Evolutionary conservation across 2,888 invertebrate species (phyloP), one percentile per base, ranked within the genome.

Genomic region (Mimumesa dahlbomi): DNA sequence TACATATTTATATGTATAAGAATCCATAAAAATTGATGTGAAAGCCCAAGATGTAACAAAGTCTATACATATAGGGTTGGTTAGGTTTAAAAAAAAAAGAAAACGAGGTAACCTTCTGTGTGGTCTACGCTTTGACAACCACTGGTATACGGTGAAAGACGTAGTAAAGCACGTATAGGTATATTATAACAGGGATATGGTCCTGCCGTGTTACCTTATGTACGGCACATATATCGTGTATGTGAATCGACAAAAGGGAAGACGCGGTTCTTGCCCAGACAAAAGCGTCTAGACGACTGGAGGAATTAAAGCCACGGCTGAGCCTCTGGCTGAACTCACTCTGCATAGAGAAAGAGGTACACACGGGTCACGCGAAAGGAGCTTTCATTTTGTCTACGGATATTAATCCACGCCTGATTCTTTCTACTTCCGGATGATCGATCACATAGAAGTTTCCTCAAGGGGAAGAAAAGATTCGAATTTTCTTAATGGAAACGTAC

Each of bases 231-330:
- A 21, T 36, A 36, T 61, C 42, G 61, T 18, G 52, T 36, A 48
- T 22, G 68, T 22, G 68, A 48, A 62, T 57, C 68, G 70, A 68
- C 69, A 56, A 71, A 71, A 29, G 62, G 43, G 62, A 68, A 58
- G 61, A 61, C 58, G 64, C 56, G 64, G 70, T 70, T 64, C 72
- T 70, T 65, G 64, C 46, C 52, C 72, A 43, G 70, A 70, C 70
- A 73, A 73, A 73, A 70, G 70, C 72, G 72, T 73, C 72, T 73
- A 62, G 72, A 73, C 72, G 70, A 68, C 63, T 63, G 43, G 45
- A 65, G 53, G 52, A 62, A 68, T 68, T 68, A 62, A 62, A 68
- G 68, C 61, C 49, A 49, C 49, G 49, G 31, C 18, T 21, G 50
- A 62, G 68, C 56, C 48, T 61, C 61, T 46, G 48, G 29, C 53